These are phyloP conservation scores for Latrodectus geometricus DNA, from an alignment of 1,140 invertebrate genomes.

Conservation along the genomic window DNA sequence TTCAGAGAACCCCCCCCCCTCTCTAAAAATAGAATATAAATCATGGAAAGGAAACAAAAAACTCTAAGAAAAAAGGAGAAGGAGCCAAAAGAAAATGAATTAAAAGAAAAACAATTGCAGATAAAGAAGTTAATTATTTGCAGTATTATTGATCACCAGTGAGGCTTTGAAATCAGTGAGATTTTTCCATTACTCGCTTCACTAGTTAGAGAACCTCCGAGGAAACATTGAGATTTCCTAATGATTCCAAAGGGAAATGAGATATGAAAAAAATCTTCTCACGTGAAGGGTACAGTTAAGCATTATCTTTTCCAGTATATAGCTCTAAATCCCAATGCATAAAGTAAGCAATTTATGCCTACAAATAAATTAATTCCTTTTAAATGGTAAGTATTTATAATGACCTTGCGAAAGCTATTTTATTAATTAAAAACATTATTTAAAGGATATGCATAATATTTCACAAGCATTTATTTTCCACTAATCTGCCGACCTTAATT, in stretches of 20 bases:
- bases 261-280: constrained; percentile 32
- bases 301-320: constrained; percentile 22
- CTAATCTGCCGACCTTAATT: no score
- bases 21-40: constrained; percentile 9
- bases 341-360: not conserved
- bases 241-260: constrained; percentile 54
- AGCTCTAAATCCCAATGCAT: not conserved
- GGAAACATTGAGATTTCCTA: constrained; percentile 49
- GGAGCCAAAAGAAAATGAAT: constrained; percentile 38
- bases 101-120: constrained; percentile 59
- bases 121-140: constrained; percentile 62
- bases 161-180: constrained; percentile 52
- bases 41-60: constrained; percentile 13
- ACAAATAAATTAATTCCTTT: no score
- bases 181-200: constrained; percentile 57
- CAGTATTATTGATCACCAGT: constrained; percentile 55
- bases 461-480: no score
- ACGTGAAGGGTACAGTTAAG: constrained; percentile 10
- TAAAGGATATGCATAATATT: no score
- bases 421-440: no score
- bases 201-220: constrained; percentile 26
- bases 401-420: no score
- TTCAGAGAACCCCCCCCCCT: not conserved
- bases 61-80: constrained; percentile 6
- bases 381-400: no score